Conservation (phyloP, 2,888 invertebrate genomes). For the Caradrina kadenii region DNA sequence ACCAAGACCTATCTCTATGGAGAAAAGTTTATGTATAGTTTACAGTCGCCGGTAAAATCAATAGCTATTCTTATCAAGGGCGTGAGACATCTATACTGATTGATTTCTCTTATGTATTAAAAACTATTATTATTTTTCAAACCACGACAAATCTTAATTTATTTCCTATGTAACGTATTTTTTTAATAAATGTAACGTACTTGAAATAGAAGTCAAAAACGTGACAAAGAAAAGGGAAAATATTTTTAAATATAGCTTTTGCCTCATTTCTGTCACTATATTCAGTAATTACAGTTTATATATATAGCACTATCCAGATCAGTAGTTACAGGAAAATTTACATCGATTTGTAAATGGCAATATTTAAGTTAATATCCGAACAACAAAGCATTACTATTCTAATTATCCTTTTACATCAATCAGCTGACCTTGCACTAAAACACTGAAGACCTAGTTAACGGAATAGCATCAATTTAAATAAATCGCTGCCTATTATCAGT, state of each 20-base stretch:
- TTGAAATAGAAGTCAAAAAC: not conserved
- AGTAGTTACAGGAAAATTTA: conserved; percentile 25
- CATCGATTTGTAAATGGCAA: not conserved
- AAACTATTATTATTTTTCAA: not conserved
- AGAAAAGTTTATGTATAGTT: conserved; percentile 16
- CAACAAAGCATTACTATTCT: conserved; percentile 50
- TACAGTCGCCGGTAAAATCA: conserved; percentile 47
- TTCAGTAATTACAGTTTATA: conserved; percentile 9
- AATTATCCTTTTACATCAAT: conserved; percentile 59
- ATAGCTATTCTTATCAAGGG: conserved; percentile 61
- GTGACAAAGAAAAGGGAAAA: conserved; percentile 11
- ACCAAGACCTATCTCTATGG: not conserved
- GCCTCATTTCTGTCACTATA: not conserved
- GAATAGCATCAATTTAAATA: conserved; percentile 53
- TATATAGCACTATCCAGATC: not conserved
- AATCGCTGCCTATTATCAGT: conserved; percentile 43
- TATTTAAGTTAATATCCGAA: conserved; percentile 26
- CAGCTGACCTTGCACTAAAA: conserved; percentile 58
- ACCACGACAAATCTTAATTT: not conserved
- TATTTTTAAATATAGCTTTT: conserved; percentile 12
- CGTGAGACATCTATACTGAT: conserved; percentile 22
- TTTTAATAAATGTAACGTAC: not conserved
- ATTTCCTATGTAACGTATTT: not conserved
- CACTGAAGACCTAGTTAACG: conserved; percentile 50
- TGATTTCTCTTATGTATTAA: conserved; percentile 24